Evolutionary conservation across 1,140 invertebrate species (phyloP).

Genomic region (Neodiprion pinetum): DNA sequence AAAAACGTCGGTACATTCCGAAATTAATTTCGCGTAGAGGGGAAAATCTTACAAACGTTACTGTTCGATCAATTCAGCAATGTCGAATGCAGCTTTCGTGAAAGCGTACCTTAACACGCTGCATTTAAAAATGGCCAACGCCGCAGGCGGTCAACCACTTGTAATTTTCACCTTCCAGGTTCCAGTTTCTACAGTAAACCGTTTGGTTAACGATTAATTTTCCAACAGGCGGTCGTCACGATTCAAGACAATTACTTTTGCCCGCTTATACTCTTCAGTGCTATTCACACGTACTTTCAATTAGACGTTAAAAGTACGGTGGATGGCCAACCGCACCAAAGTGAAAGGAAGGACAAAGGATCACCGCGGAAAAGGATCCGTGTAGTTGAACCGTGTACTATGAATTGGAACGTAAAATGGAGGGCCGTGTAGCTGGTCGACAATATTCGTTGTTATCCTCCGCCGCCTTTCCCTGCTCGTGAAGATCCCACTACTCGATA

Average conservation of each 20-base stretch:
- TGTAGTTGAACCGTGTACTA: neutral
- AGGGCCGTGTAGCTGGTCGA: neutral
- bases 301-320: neutral
- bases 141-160: slow-evolving; percentile 3
- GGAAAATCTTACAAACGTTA: too few species aligned
- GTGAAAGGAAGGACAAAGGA: slow-evolving; percentile 4
- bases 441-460: neutral
- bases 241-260: neutral
- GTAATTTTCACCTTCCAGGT: neutral
- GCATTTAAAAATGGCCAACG: slow-evolving; percentile 1
- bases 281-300: neutral
- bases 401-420: slow-evolving; percentile 3
- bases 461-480: neutral
- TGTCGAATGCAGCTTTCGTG: too few species aligned
- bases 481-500: neutral
- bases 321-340: neutral
- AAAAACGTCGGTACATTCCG: too few species aligned
- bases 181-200: neutral
- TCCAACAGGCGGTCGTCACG: neutral
- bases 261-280: neutral
- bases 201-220: neutral
- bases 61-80: too few species aligned
- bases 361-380: neutral
- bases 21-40: too few species aligned
- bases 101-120: neutral